phyloP scores from a whole-genome alignment of 1,140 invertebrate genomes.

The Diuraphis noxia region DNA sequence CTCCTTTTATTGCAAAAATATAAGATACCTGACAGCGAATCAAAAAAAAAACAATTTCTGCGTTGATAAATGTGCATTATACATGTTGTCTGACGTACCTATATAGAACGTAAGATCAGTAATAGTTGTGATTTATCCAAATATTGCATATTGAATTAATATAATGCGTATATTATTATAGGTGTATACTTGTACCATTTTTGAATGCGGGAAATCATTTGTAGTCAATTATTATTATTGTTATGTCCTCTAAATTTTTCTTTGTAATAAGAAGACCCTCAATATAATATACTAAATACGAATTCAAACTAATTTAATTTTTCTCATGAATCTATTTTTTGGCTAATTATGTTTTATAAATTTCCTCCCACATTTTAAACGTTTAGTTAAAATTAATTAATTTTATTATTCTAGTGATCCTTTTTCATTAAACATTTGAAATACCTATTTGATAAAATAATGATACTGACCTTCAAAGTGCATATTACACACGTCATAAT shows the following conservation, averaged over 20 bases:
- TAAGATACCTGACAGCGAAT: background rate
- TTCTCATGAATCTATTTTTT: background rate
- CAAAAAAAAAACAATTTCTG: background rate
- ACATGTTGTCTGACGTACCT: background rate
- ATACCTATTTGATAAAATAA: background rate
- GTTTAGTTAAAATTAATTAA: background rate
- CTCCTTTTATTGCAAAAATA: background rate
- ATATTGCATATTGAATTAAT: background rate
- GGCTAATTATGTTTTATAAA: background rate
- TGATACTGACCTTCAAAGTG: background rate
- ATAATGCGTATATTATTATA: background rate
- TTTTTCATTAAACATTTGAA: background rate
- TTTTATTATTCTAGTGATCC: background rate
- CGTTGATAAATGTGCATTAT: background rate
- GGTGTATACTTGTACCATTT: background rate
- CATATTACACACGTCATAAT: background rate
- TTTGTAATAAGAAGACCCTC: background rate
- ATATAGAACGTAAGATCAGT: background rate
- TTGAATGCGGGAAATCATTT: background rate
- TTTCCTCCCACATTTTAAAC: background rate
- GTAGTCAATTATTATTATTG: background rate
- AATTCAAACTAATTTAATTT: background rate
- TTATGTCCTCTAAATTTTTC: background rate
- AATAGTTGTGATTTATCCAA: background rate
- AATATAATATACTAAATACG: background rate